Conservation (phyloP, 2,797 vertebrate genomes). For the Periophthalmus magnuspinnatus region DNA sequence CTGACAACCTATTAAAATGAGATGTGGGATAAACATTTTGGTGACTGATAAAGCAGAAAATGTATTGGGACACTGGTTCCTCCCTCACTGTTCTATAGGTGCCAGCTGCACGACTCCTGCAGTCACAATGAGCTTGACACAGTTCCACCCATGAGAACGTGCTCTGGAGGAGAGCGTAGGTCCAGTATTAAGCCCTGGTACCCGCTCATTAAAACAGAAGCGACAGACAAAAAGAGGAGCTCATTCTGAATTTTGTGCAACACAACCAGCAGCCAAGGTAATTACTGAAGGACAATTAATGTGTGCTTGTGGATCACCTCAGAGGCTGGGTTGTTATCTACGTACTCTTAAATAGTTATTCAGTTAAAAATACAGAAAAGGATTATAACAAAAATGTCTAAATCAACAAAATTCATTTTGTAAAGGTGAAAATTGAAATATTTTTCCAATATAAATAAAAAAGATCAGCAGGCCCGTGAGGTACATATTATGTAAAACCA, state of each 20-base stretch:
- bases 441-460: too few relatives aligned
- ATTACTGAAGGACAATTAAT: slow-evolving; percentile 32
- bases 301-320: background rate
- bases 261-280: slow-evolving; percentile 11
- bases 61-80: too few relatives aligned
- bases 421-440: too few relatives aligned
- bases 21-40: too few relatives aligned
- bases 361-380: background rate
- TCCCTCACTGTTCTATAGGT: background rate
- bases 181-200: slow-evolving; percentile 34
- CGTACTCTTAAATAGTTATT: background rate
- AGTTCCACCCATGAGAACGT: slow-evolving; percentile 27
- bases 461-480: too few relatives aligned
- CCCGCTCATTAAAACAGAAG: slow-evolving; percentile 39
- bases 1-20: too few relatives aligned
- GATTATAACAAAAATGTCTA: too few relatives aligned
- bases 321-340: background rate
- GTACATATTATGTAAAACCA: too few relatives aligned
- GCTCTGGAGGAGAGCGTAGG: slow-evolving; percentile 37
- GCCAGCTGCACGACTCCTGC: background rate
- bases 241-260: slow-evolving; percentile 47
- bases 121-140: background rate
- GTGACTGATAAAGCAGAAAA: too few relatives aligned
- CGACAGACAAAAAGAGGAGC: slow-evolving; percentile 13
- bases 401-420: too few relatives aligned